phyloP scores from a whole-genome alignment of 2,113 vertebrate species.

The Amblyornis subalaris region DNA sequence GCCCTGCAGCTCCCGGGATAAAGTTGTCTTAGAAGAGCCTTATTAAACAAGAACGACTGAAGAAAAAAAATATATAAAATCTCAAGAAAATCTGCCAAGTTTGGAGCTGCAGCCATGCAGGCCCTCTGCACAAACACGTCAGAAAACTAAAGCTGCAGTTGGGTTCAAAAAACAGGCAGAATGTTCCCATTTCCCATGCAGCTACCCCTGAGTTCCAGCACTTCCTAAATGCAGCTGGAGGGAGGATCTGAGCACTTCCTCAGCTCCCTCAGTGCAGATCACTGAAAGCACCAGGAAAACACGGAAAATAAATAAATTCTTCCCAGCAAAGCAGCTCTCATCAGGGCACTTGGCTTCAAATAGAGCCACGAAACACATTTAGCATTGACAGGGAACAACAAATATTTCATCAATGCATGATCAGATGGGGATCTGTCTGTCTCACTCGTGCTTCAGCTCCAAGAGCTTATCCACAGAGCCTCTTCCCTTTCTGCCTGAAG shows the following conservation, averaged over 20 bases:
- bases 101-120: neutral
- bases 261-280: neutral
- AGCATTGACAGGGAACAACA: neutral
- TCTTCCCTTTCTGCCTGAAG: neutral
- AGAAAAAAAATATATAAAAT: neutral
- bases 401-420: neutral
- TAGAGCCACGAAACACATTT: neutral
- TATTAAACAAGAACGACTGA: accelerated
- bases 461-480: neutral
- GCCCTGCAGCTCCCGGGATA: neutral
- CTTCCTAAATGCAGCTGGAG: neutral
- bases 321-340: neutral
- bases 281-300: neutral
- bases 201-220: neutral
- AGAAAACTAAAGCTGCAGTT: neutral
- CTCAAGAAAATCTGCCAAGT: neutral
- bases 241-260: neutral
- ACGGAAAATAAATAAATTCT: neutral
- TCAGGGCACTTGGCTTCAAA: neutral
- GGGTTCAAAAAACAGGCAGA: neutral
- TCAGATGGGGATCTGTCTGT: neutral
- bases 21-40: neutral
- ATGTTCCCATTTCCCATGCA: neutral
- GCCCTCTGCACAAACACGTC: neutral
- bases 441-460: neutral